Percentiles rank a stretch among this genome's conserved stretches.
Conservation (phyloP, 2,113 vertebrate genomes). For the Prionailurus viverrinus region DNA sequence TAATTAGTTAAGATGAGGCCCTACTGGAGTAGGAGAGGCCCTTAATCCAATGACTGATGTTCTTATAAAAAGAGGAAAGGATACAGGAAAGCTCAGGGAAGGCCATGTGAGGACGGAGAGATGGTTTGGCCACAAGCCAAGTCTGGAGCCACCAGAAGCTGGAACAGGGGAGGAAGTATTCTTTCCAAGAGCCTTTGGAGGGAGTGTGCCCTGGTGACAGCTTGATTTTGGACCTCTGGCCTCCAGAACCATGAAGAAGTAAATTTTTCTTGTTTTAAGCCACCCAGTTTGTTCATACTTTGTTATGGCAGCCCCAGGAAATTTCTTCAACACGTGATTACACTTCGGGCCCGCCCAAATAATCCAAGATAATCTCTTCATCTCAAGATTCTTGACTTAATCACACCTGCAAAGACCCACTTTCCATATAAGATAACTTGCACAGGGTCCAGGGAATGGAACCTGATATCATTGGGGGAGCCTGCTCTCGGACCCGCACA, state of each 20-base stretch:
- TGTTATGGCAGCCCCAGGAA: neutral
- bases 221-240: neutral
- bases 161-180: neutral
- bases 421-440: neutral
- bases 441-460: neutral
- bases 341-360: neutral
- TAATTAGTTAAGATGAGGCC: neutral
- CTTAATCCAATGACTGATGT: neutral
- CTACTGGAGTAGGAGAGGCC: neutral
- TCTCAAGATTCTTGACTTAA: neutral
- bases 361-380: neutral
- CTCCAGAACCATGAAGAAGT: neutral
- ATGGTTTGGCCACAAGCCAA: neutral
- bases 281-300: neutral
- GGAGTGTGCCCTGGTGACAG: neutral
- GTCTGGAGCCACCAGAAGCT: neutral
- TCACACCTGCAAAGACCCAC: neutral
- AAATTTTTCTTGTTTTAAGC: neutral
- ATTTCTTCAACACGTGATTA: neutral
- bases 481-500: neutral
- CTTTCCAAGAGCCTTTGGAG: neutral
- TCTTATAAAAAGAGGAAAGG: neutral
- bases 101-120: neutral
- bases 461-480: neutral
- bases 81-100: neutral